Percentiles rank a stretch among this genome's conserved stretches.
phyloP scores from a whole-genome alignment of 2,888 invertebrate genomes.

The Elysia crispata region DNA sequence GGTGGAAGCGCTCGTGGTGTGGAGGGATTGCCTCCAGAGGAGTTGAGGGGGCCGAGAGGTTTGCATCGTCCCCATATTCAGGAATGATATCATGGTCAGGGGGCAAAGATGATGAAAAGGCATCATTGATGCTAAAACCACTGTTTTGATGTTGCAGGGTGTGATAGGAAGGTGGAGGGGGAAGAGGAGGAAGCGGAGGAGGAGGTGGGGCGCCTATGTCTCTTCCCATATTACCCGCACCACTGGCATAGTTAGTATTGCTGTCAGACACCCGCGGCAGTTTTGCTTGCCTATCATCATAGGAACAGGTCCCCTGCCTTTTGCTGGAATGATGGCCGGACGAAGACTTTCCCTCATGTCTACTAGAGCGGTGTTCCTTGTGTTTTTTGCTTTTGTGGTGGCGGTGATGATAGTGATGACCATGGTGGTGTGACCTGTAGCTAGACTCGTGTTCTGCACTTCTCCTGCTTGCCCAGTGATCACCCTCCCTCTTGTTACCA shows the following conservation, averaged over 20 bases:
- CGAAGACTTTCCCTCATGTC: slow-evolving; percentile 20
- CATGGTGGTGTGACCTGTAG: slow-evolving; percentile 5
- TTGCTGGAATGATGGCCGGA: slow-evolving; percentile 36
- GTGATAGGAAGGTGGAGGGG: slow-evolving; percentile 2
- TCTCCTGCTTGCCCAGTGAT: too few relatives aligned
- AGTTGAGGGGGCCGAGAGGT: slow-evolving; percentile 17
- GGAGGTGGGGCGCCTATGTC: too few relatives aligned
- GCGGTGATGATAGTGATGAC: slow-evolving; percentile 30
- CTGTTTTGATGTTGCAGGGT: slow-evolving; percentile 32
- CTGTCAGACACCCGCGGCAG: not conserved
- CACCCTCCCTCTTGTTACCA: too few relatives aligned
- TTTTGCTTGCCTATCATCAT: slow-evolving; percentile 44
- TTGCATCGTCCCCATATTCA: slow-evolving; percentile 38
- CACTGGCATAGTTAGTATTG: too few relatives aligned
- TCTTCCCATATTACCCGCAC: too few relatives aligned
- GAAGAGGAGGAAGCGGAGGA: not conserved
- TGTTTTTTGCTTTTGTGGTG: slow-evolving; percentile 33
- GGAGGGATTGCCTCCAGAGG: slow-evolving; percentile 23
- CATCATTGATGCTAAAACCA: slow-evolving; percentile 47
- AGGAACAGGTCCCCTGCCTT: slow-evolving; percentile 16
- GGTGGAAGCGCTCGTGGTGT: slow-evolving; percentile 36
- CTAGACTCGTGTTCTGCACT: not conserved
- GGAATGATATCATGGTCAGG: slow-evolving; percentile 34
- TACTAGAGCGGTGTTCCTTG: slow-evolving; percentile 39
- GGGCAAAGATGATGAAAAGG: slow-evolving; percentile 43